Evolutionary conservation across 2,113 vertebrate species (phyloP).

Genomic region (Tyto alba): DNA sequence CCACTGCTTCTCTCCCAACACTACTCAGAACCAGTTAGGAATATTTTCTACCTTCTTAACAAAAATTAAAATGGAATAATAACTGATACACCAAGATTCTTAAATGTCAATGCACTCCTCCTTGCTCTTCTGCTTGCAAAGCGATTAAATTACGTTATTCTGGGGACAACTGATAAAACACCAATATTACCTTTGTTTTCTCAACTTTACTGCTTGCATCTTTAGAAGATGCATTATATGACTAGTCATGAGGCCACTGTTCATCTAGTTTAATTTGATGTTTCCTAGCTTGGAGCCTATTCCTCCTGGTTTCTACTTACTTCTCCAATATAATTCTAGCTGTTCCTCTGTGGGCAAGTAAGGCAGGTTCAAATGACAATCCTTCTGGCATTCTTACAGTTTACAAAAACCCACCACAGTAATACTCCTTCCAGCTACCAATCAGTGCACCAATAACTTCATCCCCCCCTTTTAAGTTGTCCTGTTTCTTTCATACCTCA

Average conservation of each 20-base stretch:
- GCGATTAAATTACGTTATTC: neutral
- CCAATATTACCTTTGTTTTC: neutral
- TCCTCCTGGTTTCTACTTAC: neutral
- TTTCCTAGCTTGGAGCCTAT: neutral
- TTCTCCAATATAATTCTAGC: neutral
- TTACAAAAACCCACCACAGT: neutral
- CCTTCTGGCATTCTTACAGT: neutral
- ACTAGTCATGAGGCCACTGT: neutral
- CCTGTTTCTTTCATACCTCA: neutral
- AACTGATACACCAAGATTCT: neutral
- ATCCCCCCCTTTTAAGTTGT: neutral
- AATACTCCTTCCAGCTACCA: neutral
- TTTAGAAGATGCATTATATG: neutral
- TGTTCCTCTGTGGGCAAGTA: neutral
- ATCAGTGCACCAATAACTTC: neutral
- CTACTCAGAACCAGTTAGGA: slow-evolving; percentile 2
- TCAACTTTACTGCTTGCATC: neutral
- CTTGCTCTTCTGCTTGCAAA: neutral
- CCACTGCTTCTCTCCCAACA: neutral
- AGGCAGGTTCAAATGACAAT: neutral
- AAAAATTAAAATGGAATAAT: neutral
- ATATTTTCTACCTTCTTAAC: neutral
- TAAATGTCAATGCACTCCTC: neutral
- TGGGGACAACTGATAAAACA: neutral
- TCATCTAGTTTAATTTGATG: neutral